A percentile compares a stretch with the other conserved stretches of the same genome.
These are phyloP conservation scores for Gandaritis pyraliata DNA, from an alignment of 2,888 invertebrate species.

Conservation along the genomic window DNA sequence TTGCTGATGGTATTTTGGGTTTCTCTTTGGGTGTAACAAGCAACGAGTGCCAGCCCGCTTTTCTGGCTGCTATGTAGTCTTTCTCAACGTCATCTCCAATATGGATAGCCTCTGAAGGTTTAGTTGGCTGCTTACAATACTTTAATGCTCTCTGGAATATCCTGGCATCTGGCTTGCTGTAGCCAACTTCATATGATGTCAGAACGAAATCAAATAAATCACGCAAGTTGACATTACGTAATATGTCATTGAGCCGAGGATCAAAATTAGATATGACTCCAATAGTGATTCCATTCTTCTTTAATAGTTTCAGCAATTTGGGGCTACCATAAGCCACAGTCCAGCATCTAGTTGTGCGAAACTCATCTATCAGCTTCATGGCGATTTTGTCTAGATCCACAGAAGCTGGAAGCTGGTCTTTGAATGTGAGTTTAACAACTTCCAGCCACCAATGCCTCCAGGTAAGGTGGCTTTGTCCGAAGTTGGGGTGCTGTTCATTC, in stretches of 20 bases:
- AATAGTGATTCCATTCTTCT: constrained; percentile 73
- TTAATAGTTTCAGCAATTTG: constrained; percentile 86
- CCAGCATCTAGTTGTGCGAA: constrained; percentile 90
- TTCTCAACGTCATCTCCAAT: constrained; percentile 91
- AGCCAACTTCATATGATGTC: constrained; percentile 89
- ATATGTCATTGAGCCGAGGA: constrained; percentile 88
- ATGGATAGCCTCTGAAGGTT: constrained; percentile 89
- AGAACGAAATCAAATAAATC: constrained; percentile 92
- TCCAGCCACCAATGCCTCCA: constrained; percentile 94
- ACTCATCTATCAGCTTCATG: constrained; percentile 87
- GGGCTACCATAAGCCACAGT: constrained; percentile 85
- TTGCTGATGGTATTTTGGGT: constrained; percentile 46
- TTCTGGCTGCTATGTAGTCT: constrained; percentile 91
- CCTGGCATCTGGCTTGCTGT: constrained; percentile 89
- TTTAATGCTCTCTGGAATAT: constrained; percentile 89
- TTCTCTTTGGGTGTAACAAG: constrained; percentile 48
- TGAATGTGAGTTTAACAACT: constrained; percentile 87
- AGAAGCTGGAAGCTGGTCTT: constrained; percentile 69
- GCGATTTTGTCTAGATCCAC: constrained; percentile 73
- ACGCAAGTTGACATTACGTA: constrained; percentile 86
- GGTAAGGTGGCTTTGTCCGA: constrained; percentile 87
- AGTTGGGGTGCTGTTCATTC: constrained; percentile 90
- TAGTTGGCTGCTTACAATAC: constrained; percentile 66
- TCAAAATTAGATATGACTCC: constrained; percentile 96
- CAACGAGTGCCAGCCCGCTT: constrained; percentile 90